Base-by-base conservation (phyloP, 2,888 invertebrate genomes). In the Sycophila texana region DNA sequence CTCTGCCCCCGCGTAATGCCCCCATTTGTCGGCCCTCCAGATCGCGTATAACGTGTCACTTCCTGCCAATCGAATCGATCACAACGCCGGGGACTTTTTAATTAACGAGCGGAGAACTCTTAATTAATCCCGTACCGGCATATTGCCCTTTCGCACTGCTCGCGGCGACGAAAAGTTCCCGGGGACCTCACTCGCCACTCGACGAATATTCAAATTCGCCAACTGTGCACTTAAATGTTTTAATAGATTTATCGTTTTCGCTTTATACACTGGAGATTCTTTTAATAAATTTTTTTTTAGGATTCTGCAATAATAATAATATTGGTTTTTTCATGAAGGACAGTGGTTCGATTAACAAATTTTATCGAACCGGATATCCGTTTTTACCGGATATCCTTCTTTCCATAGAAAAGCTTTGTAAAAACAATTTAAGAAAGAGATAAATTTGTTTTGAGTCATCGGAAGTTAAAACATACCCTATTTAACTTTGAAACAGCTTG, bases 21-120 rank as follows among this genome's bases (percentile, higher is more conserved):
- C 16, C 10, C 39, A 39, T 39, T 39, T 39, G 39, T 39, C 10
- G 39, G 10, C 10, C 10, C 39, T 39, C 39, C 39, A 39, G 39
- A 39, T 39, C 10, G 39, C 10, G 39, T 39, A 26, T 26, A 10
- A 39, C 39, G 10, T 39, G 39, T 39, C 39, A 7, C 39, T 30
- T 61, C 10, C n/a, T 57, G 61, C 61, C 4, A 61, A 72, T 61
- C 20, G 58, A 67, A 22, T 74, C 74, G 26, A 74, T 74, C 26
- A 3, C 58, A 60, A 58, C 67, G 58, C 58, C 60, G 66, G 67
- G 74, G 53, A 74, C 49, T 67, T 74, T 74, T 67, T 67, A 67
- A 67, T 74, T 63, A 60, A 67, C 67, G 74, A 58, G 74, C 53
- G 60, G 47, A n/a, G 26, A 47, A 26, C 26, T 66, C 74, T 74